These are phyloP conservation scores for Rutilus rutilus DNA, from an alignment of 2,113 vertebrate species.

Conservation along the genomic window DNA sequence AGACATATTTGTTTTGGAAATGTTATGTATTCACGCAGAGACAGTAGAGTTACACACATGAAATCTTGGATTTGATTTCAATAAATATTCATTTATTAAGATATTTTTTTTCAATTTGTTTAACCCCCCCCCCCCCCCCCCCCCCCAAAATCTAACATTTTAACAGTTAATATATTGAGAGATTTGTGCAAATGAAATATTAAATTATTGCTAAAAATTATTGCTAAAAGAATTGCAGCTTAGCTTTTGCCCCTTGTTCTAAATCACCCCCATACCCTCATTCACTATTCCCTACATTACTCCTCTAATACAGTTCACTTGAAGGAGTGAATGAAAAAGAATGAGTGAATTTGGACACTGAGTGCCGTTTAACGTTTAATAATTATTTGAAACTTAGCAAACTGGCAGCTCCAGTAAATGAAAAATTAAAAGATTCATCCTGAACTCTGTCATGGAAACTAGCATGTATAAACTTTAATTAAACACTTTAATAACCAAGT, in stretches of 20 bases:
- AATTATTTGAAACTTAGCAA: too few relatives aligned
- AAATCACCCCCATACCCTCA: too few relatives aligned
- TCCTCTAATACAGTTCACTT: too few relatives aligned
- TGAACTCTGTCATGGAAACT: too few relatives aligned
- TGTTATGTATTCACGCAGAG: neutral
- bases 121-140: neutral
- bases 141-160: neutral
- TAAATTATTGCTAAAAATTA: neutral
- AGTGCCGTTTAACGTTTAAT: too few relatives aligned
- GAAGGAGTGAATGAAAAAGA: too few relatives aligned
- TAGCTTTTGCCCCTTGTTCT: neutral
- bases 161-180: neutral
- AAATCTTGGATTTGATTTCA: neutral
- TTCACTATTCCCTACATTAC: too few relatives aligned
- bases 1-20: conserved; percentile 18
- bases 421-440: too few relatives aligned
- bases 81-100: neutral
- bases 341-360: too few relatives aligned
- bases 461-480: too few relatives aligned
- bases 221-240: neutral
- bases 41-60: neutral
- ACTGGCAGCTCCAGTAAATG: too few relatives aligned
- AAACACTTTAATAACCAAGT: too few relatives aligned
- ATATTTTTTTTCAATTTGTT: neutral
- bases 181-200: neutral